These are phyloP conservation scores for Eutrigla gurnardus DNA, from an alignment of 2,797 vertebrate species.

Conservation along the genomic window DNA sequence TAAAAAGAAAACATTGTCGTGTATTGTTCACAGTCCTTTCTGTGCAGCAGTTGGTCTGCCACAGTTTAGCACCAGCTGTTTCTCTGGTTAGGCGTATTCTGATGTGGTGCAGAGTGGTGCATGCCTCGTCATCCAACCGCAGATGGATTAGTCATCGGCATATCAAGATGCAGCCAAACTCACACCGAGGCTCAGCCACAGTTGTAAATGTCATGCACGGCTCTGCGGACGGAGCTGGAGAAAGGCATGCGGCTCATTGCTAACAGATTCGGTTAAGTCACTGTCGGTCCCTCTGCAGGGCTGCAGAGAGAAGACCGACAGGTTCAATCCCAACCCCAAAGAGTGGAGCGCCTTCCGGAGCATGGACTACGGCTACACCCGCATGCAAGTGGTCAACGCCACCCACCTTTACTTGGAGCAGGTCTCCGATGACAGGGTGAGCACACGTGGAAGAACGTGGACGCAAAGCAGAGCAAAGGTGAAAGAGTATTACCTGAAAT, in stretches of 20 bases:
- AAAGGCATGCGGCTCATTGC: conserved; percentile 32
- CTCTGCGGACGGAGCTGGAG: conserved; percentile 27
- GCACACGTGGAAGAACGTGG: conserved; percentile 19
- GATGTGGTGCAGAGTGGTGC: conserved; percentile 64
- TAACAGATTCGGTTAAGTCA: conserved; percentile 17
- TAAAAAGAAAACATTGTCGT: conserved; percentile 50
- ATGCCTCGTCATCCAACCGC: conserved; percentile 63
- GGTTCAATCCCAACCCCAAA: conserved; percentile 84
- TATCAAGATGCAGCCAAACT: conserved; percentile 58
- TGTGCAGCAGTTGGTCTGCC: conserved; percentile 59
- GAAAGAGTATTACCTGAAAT: background rate
- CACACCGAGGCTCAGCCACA: conserved; percentile 50
- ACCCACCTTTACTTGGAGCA: conserved; percentile 91
- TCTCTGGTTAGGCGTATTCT: conserved; percentile 62
- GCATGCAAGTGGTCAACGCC: conserved; percentile 86
- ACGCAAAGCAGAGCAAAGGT: conserved; percentile 4
- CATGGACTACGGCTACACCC: conserved; percentile 89
- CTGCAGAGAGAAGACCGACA: conserved; percentile 88
- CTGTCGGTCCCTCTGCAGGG: conserved; percentile 80
- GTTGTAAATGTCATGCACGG: conserved; percentile 60
- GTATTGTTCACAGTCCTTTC: conserved; percentile 44
- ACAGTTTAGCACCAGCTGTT: conserved; percentile 65
- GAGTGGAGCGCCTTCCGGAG: conserved; percentile 90
- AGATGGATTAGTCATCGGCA: conserved; percentile 70
- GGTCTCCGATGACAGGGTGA: conserved; percentile 93